Conservation (phyloP, 2,113 vertebrate genomes). For the Trematocara zebra region DNA sequence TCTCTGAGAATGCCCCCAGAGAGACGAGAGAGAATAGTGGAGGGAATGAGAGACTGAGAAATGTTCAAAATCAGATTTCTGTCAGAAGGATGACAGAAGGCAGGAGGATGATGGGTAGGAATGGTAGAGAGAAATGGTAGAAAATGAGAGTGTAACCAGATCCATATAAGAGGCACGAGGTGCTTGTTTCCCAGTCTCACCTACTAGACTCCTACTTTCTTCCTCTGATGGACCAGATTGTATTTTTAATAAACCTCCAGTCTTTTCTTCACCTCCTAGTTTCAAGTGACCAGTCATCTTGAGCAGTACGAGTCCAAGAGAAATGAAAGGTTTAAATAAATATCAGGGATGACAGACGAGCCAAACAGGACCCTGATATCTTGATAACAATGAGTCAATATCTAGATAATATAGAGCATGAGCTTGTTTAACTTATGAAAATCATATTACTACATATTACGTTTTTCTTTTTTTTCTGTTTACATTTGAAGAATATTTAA, state of each 20-base stretch:
- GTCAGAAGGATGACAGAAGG: background rate
- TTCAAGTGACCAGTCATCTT: conserved; percentile 16
- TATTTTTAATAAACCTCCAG: conserved; percentile 47
- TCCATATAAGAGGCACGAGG: background rate
- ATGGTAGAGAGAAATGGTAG: conserved; percentile 18
- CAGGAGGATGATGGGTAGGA: background rate
- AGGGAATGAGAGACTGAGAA: background rate
- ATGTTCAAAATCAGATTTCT: conserved; percentile 34
- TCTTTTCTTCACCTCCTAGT: background rate
- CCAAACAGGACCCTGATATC: background rate
- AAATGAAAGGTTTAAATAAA: background rate
- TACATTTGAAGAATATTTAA: background rate
- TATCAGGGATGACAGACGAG: background rate
- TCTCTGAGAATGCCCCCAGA: background rate
- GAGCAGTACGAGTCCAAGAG: background rate
- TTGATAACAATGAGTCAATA: background rate
- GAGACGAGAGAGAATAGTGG: background rate
- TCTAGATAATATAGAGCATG: background rate
- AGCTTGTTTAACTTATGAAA: background rate
- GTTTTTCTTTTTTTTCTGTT: background rate
- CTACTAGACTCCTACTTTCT: conserved; percentile 12
- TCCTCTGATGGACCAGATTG: conserved; percentile 5
- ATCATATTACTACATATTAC: background rate
- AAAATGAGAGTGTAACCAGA: conserved; percentile 42
- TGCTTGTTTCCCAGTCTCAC: conserved; percentile 46